phyloP scores from a whole-genome alignment of 2,113 vertebrate species.

The Thamnaconus septentrionalis region DNA sequence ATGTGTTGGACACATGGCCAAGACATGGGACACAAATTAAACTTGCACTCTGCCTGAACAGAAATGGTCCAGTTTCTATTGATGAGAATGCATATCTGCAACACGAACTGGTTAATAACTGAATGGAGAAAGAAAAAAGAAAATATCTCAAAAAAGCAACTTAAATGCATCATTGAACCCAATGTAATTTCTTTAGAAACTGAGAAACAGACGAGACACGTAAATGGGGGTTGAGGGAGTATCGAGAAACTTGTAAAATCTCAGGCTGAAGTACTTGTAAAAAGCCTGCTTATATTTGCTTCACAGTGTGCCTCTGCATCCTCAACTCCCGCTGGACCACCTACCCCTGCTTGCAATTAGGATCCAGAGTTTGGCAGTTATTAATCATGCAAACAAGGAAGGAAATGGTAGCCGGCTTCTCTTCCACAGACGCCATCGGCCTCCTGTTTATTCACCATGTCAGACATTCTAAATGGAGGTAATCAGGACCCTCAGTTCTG shows the following conservation, averaged over 20 bases:
- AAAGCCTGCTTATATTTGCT: conserved; percentile 65
- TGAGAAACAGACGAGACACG: conserved; percentile 2
- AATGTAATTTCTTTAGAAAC: conserved; percentile 45
- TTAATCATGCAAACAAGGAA: conserved; percentile 57
- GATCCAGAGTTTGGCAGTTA: conserved; percentile 57
- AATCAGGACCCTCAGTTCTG: conserved; percentile 34
- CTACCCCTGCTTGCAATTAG: conserved; percentile 54
- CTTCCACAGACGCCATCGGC: conserved; percentile 27
- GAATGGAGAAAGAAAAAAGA: too few species aligned
- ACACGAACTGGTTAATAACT: too few species aligned
- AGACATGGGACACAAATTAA: too few species aligned
- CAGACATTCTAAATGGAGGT: conserved; percentile 50
- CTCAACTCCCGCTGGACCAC: conserved; percentile 47
- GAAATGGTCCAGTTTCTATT: too few species aligned
- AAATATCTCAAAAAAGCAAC: too few species aligned
- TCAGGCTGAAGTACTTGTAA: conserved; percentile 43
- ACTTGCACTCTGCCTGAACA: too few species aligned
- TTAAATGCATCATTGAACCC: conserved; percentile 4
- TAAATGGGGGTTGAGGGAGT: background rate
- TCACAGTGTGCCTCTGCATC: conserved; percentile 49
- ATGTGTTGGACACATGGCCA: too few species aligned
- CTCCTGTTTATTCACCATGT: conserved; percentile 55
- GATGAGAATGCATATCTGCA: too few species aligned
- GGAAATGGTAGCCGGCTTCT: conserved; percentile 47
- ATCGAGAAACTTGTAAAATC: conserved; percentile 38